Conservation (phyloP, 2,113 vertebrate genomes). For the Paradisaea rubra region DNA sequence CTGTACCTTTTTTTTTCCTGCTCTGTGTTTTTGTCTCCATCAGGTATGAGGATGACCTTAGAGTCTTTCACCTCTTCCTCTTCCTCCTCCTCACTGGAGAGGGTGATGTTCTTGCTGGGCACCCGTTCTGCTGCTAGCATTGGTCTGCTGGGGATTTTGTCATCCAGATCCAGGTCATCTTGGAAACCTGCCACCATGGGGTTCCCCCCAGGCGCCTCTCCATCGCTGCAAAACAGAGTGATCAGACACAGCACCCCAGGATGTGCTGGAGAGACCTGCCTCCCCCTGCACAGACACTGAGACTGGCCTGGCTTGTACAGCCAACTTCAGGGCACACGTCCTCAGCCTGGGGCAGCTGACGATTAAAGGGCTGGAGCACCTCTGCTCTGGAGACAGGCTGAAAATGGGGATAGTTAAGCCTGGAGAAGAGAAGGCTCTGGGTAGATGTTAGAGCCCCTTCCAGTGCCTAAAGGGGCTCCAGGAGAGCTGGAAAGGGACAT, state of each 20-base stretch:
- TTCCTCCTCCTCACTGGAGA: conserved; percentile 85
- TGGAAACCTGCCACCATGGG: conserved; percentile 91
- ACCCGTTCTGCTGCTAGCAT: conserved; percentile 12
- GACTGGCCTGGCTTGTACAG: not conserved
- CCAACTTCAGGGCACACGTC: fast-evolving
- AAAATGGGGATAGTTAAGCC: not conserved
- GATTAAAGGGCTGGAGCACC: not conserved
- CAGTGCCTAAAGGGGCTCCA: not conserved
- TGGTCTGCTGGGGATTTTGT: conserved; percentile 62
- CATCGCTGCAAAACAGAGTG: conserved; percentile 71
- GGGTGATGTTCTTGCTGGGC: conserved; percentile 71
- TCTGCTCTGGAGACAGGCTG: not conserved
- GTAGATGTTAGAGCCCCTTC: not conserved
- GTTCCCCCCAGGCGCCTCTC: conserved; percentile 76
- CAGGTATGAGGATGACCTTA: not conserved
- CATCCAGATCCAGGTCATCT: conserved; percentile 90
- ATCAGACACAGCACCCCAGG: not conserved
- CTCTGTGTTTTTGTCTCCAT: conserved; percentile 39
- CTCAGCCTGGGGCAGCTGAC: not conserved
- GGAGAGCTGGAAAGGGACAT: not conserved
- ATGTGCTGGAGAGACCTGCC: not conserved
- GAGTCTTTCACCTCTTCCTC: not conserved
- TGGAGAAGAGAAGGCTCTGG: not conserved
- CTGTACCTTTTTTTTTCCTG: conserved; percentile 73
- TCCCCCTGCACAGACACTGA: not conserved